Evolutionary conservation across 2,113 vertebrate species (phyloP), one percentile per base, ranked within the genome.

Genomic region (Panthera tigris): DNA sequence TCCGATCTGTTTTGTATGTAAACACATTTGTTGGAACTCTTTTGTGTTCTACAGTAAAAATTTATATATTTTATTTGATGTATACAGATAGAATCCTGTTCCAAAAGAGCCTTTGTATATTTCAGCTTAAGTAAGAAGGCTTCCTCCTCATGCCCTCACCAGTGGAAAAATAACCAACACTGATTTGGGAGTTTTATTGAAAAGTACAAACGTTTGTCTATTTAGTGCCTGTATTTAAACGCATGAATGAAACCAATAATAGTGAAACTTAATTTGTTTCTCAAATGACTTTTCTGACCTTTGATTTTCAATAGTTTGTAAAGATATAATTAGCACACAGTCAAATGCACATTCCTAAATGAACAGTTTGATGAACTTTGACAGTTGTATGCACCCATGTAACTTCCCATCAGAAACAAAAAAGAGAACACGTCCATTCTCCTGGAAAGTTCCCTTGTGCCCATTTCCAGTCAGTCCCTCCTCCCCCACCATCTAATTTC

Each of bases 221-320:
- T 81, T 93, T 94, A 90, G 68, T 78, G 29, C 3, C 82, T 96
- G 3, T 90, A 65, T 97, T 91, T 94, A 88, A 61, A 68, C 55
- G 74, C 5, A 19, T 69, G 57, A 76, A 5, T 92, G 82, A 96
- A 94, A 84, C 79, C 41, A 63, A 33, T 85, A 80, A 76, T 27
- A 78, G 65, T 61, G 36, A 84, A 36, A 84, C 81, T 27, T 76
- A 65, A 61, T 85, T 94, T 92, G 89, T 63, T 83, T 95, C 71
- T 41, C 48, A 91, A 89, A 88, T 76, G 92, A 23, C 74, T 61
- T 79, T 84, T 92, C 41, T 92, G 25, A 66, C 39, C 84, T 92
- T 21, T 61, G 27, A 65, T 86, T 86, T 93, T 41, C 39, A 52
- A 3, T 36, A 66, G 12, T 9, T 89, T 39, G 45, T 50, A 73